These are phyloP conservation scores for Microplitis deprimator DNA, from an alignment of 2,888 invertebrate species.

Conservation along the genomic window DNA sequence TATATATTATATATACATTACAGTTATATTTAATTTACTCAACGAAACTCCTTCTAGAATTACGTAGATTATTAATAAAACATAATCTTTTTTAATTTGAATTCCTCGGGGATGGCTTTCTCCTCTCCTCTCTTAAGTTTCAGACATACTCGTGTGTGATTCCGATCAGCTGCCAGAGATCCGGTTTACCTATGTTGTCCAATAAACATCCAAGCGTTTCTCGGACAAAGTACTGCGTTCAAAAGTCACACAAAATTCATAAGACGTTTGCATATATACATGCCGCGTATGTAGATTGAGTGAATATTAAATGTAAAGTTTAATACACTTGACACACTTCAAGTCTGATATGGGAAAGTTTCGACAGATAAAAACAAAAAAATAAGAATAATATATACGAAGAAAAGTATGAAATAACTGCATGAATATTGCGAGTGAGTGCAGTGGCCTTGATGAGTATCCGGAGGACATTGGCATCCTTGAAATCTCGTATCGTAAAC, in stretches of 20 bases:
- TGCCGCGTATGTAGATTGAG: not conserved
- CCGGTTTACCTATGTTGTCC: slow-evolving; percentile 69
- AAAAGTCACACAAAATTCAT: slow-evolving; percentile 1
- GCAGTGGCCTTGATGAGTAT: slow-evolving; percentile 32
- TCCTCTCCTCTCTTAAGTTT: slow-evolving; percentile 36
- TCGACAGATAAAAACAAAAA: not conserved
- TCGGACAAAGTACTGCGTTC: slow-evolving; percentile 46
- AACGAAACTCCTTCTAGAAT: not conserved
- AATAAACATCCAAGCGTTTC: slow-evolving; percentile 64
- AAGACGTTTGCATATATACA: not conserved
- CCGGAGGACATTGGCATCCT: slow-evolving; percentile 32
- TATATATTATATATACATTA: not conserved
- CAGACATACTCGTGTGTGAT: slow-evolving; percentile 44
- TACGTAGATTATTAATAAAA: slow-evolving; percentile 17
- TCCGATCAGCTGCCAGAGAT: slow-evolving; percentile 52
- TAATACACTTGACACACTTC: not conserved
- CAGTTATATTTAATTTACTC: not conserved
- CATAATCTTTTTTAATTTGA: not conserved
- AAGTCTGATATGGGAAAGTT: slow-evolving; percentile 3
- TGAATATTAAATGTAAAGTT: not conserved
- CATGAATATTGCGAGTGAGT: not conserved
- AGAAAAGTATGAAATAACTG: not conserved
- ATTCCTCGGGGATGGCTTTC: slow-evolving; percentile 1
- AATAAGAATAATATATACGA: not conserved
- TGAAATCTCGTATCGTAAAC: slow-evolving; percentile 35